A percentile compares a stretch with the other conserved stretches of the same genome.
phyloP scores from a whole-genome alignment of 2,888 invertebrate species.

The Tineola bisselliella region DNA sequence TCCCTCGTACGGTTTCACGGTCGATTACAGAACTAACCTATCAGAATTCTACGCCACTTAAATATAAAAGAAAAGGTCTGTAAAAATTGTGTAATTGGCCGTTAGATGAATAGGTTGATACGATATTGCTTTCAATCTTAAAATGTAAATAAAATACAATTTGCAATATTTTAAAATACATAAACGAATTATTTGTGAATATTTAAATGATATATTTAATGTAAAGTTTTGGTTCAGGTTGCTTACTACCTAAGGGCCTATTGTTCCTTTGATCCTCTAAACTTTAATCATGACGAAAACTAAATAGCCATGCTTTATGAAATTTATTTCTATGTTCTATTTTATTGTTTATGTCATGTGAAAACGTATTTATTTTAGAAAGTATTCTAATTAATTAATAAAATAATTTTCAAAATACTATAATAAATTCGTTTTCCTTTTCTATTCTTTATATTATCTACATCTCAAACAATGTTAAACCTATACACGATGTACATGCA shows the following conservation, averaged over 20 bases:
- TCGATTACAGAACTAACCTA: not conserved
- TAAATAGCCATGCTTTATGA: not conserved
- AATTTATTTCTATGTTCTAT: not conserved
- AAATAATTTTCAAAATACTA: too few species aligned
- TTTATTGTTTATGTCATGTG: too few species aligned
- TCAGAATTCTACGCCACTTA: not conserved
- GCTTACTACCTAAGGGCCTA: not conserved
- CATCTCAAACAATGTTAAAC: too few species aligned
- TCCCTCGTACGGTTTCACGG: conserved; percentile 21
- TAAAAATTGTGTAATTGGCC: conserved; percentile 3
- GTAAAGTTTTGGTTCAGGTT: not conserved
- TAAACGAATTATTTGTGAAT: not conserved
- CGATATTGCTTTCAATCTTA: not conserved
- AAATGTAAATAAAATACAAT: too few species aligned
- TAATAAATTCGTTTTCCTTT: too few species aligned
- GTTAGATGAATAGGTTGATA: not conserved
- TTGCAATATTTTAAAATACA: not conserved
- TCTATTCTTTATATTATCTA: too few species aligned
- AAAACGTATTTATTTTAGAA: too few species aligned
- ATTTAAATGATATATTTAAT: not conserved
- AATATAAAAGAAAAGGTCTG: not conserved
- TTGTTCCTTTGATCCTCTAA: not conserved
- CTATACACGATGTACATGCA: too few species aligned
- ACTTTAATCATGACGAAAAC: not conserved
- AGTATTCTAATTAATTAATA: too few species aligned